phyloP scores from a whole-genome alignment of 2,888 invertebrate genomes.

The Sipha maydis region DNA sequence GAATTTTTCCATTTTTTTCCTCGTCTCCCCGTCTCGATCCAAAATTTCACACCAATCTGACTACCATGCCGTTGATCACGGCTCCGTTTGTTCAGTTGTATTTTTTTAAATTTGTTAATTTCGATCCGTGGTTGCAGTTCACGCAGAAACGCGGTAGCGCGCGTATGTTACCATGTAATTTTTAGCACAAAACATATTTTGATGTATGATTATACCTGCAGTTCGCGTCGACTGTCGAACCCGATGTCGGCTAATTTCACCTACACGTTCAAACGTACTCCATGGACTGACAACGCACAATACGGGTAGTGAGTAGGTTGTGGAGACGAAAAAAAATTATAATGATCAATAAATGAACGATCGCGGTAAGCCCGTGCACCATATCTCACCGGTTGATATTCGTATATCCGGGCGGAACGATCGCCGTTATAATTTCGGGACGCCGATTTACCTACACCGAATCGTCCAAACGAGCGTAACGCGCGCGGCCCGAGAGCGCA shows the following conservation, averaged over 20 bases:
- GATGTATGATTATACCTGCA: no score
- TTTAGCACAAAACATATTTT: background rate
- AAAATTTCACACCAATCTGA: no score
- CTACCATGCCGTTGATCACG: no score
- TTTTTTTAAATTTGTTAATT: no score
- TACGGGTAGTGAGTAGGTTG: no score
- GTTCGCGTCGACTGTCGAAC: background rate
- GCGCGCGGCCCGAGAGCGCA: conserved; percentile 52
- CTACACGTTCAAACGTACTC: no score
- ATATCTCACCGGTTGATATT: background rate
- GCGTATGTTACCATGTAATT: background rate
- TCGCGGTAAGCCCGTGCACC: background rate
- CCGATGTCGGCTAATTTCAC: background rate
- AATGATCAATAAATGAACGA: background rate
- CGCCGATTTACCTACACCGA: background rate
- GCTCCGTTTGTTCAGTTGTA: no score
- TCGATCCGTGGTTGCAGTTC: no score
- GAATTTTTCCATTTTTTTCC: no score
- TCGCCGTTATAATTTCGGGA: background rate
- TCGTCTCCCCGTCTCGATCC: no score
- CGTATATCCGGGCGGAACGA: background rate
- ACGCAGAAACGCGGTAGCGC: background rate
- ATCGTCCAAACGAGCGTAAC: conserved; percentile 16
- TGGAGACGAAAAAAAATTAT: no score
- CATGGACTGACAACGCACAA: no score